Evolutionary conservation across 2,797 vertebrate species (phyloP).

Genomic region (Delichon dasypus): DNA sequence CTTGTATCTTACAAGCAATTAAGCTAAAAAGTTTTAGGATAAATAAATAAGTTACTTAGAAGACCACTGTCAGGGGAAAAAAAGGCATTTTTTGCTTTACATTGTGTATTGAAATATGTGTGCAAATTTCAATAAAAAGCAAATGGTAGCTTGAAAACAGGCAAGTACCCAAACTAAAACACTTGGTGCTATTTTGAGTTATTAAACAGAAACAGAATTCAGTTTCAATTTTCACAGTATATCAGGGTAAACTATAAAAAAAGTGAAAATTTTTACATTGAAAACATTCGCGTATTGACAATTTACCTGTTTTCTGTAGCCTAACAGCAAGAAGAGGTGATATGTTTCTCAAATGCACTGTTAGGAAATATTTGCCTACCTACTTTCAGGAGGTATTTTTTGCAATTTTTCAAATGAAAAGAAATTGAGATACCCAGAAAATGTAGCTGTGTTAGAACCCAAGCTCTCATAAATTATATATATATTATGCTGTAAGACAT

Average conservation of each 20-base stretch:
- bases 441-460: slow-evolving; percentile 4
- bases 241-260: not conserved
- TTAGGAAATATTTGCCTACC: not conserved
- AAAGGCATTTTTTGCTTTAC: not conserved
- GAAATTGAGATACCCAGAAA: not conserved
- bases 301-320: not conserved
- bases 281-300: not conserved
- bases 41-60: not conserved
- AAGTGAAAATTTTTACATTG: not conserved
- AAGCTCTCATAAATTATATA: slow-evolving; percentile 9
- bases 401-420: not conserved
- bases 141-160: not conserved
- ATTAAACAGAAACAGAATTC: not conserved
- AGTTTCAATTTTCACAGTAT: not conserved
- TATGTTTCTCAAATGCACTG: not conserved
- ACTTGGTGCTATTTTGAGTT: not conserved
- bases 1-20: not conserved
- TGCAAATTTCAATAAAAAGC: not conserved
- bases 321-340: not conserved
- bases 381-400: not conserved
- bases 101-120: not conserved
- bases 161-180: not conserved
- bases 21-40: not conserved
- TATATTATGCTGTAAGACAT: not conserved
- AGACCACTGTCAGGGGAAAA: not conserved